Evolutionary conservation across 2,888 invertebrate species (phyloP), one percentile per base, ranked within the genome.

Genomic region (Ceramica pisi): DNA sequence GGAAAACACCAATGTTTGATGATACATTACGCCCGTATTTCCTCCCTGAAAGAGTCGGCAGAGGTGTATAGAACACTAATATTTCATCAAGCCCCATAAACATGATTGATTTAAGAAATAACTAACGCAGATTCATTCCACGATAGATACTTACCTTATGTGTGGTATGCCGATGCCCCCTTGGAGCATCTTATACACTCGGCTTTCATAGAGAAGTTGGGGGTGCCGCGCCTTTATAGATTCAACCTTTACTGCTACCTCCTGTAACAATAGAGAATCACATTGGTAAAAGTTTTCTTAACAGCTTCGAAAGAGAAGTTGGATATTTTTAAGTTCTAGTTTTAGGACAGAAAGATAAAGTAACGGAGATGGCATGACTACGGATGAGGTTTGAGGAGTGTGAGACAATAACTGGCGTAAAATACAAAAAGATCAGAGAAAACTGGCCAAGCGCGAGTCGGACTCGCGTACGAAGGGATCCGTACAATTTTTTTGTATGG

Each of bases 231-330:
- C 99, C 94, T 98, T 98, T 87, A 98, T 97, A 90, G 98, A 98
- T 97, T 99, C 99, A 94, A 99, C 97, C 97, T 99, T 99, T 85
- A 99, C 99, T 88, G 99, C 99, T 88, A 99, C 99, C 97, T 99
- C 99, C 98, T 99, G 94, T 67, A 92, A 93, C 90, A 92, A 93
- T 31, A 63, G 57, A 74, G 41, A 73, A 56, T n/a, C 14, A 57
- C 12, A 65, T 72, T 67, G 38, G 16, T 44, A 57, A 38, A 46
- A 16, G 12, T 44, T 16, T 8, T 38, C 38, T 46, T 41, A 5
- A 23, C 41, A 14, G 8, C 44, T 21, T 21, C 5, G 21, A 12
- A 50, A n/a, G 16, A 50, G n/a, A 38, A 38, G 12, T 12, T 12
- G 3, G 38, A 38, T 38, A 38, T 12, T 10, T 38, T 38, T 1